Evolutionary conservation across 2,113 vertebrate species (phyloP).

Genomic region (Daboia siamensis): DNA sequence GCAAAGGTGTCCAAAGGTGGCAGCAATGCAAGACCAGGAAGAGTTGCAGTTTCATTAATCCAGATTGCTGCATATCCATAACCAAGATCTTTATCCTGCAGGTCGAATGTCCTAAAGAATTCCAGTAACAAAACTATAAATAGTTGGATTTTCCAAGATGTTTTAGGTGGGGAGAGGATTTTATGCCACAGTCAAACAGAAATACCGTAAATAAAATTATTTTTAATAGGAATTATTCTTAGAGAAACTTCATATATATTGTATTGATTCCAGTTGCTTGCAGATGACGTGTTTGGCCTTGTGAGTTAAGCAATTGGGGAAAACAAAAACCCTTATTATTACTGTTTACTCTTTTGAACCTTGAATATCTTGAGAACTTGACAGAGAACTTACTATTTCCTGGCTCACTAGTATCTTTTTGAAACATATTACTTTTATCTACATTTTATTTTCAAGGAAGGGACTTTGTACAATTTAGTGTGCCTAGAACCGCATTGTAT

Average conservation of each 20-base stretch:
- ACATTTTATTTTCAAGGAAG: background rate
- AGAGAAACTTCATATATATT: background rate
- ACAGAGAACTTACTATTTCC: background rate
- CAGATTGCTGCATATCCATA: background rate
- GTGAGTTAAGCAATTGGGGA: background rate
- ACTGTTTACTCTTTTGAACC: background rate
- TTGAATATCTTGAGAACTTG: background rate
- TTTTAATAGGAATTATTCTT: background rate
- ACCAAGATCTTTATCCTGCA: background rate
- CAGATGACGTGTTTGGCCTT: background rate
- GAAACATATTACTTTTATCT: background rate
- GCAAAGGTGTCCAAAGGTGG: background rate
- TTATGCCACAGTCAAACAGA: background rate
- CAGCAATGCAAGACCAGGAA: background rate
- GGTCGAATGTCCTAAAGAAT: background rate
- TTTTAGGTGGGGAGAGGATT: rapidly evolving
- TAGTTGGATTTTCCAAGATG: background rate
- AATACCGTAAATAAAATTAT: background rate
- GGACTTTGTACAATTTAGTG: background rate
- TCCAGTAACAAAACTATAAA: background rate
- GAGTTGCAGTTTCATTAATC: background rate
- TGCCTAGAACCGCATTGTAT: background rate
- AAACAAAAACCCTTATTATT: background rate
- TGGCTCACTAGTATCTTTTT: background rate
- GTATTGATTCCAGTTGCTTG: background rate